These are phyloP conservation scores for Megalonaias nervosa DNA, from an alignment of 1,140 invertebrate species.

Conservation along the genomic window DNA sequence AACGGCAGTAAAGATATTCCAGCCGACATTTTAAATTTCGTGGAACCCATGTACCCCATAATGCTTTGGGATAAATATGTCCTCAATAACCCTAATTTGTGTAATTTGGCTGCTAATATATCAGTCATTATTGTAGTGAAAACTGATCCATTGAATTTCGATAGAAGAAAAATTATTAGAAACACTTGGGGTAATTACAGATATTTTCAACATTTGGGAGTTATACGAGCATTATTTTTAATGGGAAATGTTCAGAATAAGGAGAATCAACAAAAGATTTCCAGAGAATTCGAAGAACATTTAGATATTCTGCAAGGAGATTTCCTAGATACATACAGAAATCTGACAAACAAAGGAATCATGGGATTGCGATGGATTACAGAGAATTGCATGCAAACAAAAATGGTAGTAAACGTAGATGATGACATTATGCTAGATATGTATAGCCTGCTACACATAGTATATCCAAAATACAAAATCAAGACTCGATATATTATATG, in stretches of 20 bases:
- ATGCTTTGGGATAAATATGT: constrained; percentile 3
- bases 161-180: constrained; percentile 43
- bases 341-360: constrained; percentile 66
- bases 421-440: constrained; percentile 89
- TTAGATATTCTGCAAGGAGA: constrained; percentile 57
- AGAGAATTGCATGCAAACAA: constrained; percentile 77
- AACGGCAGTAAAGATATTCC: no score
- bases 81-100: constrained; percentile 14
- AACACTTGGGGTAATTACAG: constrained; percentile 55
- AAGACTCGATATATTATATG: constrained; percentile 31
- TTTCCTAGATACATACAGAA: constrained; percentile 55
- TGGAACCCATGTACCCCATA: constrained; percentile 12
- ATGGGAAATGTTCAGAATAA: constrained; percentile 76
- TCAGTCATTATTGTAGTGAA: constrained; percentile 43
- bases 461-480: constrained; percentile 3
- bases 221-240: constrained; percentile 76
- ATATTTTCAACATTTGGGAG: constrained; percentile 18
- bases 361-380: constrained; percentile 83
- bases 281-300: constrained; percentile 36
- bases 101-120: constrained; percentile 12
- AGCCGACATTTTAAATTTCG: no score
- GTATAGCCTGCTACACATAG: constrained; percentile 49
- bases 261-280: constrained; percentile 15
- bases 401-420: constrained; percentile 90
- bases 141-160: constrained; percentile 39